These are phyloP conservation scores for Mylabris sibirica DNA, from an alignment of 2,888 invertebrate genomes.

Conservation along the genomic window DNA sequence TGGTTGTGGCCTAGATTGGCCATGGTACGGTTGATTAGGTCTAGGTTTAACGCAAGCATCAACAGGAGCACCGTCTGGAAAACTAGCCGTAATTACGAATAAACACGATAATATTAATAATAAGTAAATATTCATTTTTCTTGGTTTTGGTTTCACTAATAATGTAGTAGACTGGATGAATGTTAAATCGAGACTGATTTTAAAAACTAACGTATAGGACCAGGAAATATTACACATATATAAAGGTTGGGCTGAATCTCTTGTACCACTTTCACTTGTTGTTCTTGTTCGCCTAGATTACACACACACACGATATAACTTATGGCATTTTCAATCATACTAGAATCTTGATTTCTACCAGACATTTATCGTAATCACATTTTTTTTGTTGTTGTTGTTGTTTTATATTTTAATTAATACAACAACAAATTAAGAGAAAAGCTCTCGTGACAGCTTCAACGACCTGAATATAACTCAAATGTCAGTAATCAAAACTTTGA, in stretches of 20 bases:
- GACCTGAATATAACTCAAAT: slow-evolving; percentile 8
- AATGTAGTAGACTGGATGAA: slow-evolving; percentile 21
- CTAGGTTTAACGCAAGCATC: slow-evolving; percentile 81
- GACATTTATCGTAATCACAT: not conserved
- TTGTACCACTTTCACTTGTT: slow-evolving; percentile 33
- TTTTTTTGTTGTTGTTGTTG: not conserved
- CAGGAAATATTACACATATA: slow-evolving; percentile 26
- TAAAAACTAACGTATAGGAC: slow-evolving; percentile 29
- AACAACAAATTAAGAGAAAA: not conserved
- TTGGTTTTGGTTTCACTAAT: too few species aligned
- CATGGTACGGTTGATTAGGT: slow-evolving; percentile 80
- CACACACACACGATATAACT: slow-evolving; percentile 17
- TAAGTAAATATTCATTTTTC: not conserved
- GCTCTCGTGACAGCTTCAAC: slow-evolving; percentile 2
- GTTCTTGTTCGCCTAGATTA: slow-evolving; percentile 32
- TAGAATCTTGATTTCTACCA: not conserved
- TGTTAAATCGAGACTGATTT: slow-evolving; percentile 26
- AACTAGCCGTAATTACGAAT: slow-evolving; percentile 56
- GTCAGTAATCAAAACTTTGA: not conserved
- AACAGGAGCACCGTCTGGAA: slow-evolving; percentile 84
- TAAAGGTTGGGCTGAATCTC: slow-evolving; percentile 31
- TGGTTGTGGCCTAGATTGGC: slow-evolving; percentile 74
- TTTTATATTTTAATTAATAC: not conserved
- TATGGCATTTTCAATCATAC: not conserved
- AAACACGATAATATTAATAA: slow-evolving; percentile 14